Evolutionary conservation across 2,113 vertebrate genomes (phyloP), one percentile per base, ranked within the genome.

Genomic region (Anarhynchus alexandrinus): DNA sequence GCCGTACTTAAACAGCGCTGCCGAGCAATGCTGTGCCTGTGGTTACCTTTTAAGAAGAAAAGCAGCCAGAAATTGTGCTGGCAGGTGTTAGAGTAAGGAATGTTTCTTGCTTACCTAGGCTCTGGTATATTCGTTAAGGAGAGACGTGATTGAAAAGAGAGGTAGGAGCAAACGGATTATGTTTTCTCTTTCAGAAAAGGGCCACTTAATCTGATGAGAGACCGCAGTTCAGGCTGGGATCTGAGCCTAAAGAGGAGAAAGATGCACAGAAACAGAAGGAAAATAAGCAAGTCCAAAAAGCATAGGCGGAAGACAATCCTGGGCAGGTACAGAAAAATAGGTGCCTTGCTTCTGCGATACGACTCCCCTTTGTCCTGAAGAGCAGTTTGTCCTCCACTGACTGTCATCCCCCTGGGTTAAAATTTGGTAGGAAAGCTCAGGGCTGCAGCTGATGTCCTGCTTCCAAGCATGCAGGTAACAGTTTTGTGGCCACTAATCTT

Each of bases 191-290:
- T 52, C 67, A 91, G 95, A 61, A 96, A 82, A 87, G 89, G 82
- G 66, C 93, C 93, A 45, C 82, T 81, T 36, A 88, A 64, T 82
- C 80, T 97, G 92, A 90, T 62, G 78, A 88, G 19, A 96, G 40
- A 67, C 58, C 52, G 82, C 66, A 51, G 6, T 67, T 81, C 29
- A 30, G 57, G 14, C 55, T 91, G 36, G n/a, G 29, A 40, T 65
- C 79, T 67, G 82, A 95, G 49, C 19, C 42, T 54, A 10, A 84
- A 59, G 49, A 93, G 40, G 49, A 80, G 40, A 57, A 83, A n/a
- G 72, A 57, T 38, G 66, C 34, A 26, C 45, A 57, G 58, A 62
- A 83, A 45, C 22, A 58, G 57, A 55, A 91, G 55, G 36, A 73
- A 94, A 94, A 87, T 45, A 69, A 77, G 40, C n/a, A 76, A 27